Evolutionary conservation across 2,797 vertebrate species (phyloP), one percentile per base, ranked within the genome.

Genomic region (Phylloscopus collybita): DNA sequence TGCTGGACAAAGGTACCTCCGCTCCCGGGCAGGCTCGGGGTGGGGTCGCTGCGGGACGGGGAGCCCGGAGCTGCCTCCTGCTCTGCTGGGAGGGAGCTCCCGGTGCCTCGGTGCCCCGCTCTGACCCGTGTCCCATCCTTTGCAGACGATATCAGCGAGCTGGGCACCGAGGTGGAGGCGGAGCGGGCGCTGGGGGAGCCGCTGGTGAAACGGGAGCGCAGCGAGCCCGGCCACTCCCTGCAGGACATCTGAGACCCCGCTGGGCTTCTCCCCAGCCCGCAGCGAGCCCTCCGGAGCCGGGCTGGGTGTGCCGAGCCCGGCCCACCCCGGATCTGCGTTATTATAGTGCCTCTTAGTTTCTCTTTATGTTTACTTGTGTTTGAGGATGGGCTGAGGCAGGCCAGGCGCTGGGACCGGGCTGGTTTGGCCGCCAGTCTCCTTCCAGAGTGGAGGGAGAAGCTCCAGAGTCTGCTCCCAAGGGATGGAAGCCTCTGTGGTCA

Each of bases 1-100:
- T 99, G 69, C 98, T 99, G 92, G 99, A 99, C 92, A 99, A 99
- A 99, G 99, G 99, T 99, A 98, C 64, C 84, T 94, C 16, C 36
- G 50, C 4, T 56, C n/a, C 62, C 38, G 10, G 18, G 6, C 32
- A 15, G 80, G 92, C 9, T 16, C 1, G 0, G 83, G 86, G 26
- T 16, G 71, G 73, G 42, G 10, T 66, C 0, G 2, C 25, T 6
- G 29, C 3, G 83, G 80, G 80, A 66, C 22, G 71, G 45, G 45
- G 26, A 34, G 2, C 27, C 20, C 19, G 21, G 11, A 13, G 47
- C 47, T 23, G 47, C 47, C 45, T 8, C 45, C 12, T 42, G 17
- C 50, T 16, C 3, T 51, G 45, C 10, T 11, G 87, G 87, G 65
- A 5, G 5, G 15, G 10, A 56, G n/a, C 16, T 15, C 30, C 66